Conservation (phyloP, 2,888 invertebrate species). For the Aquatica leii region DNA sequence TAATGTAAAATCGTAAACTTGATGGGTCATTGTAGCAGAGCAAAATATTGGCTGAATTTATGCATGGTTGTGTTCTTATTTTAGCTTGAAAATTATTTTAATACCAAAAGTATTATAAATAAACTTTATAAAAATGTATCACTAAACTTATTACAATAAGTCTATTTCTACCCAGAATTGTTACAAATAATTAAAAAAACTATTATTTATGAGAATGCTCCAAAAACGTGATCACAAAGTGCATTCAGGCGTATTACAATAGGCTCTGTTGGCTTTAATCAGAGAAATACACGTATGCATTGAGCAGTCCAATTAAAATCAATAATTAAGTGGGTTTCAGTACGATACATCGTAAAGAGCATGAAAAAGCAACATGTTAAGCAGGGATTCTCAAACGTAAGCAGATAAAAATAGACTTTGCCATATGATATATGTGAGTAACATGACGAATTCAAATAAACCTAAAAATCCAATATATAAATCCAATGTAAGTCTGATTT, state of each 20-base stretch:
- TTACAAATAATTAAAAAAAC: too few relatives aligned
- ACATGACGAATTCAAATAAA: constrained; percentile 43
- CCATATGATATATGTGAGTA: constrained; percentile 36
- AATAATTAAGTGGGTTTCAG: constrained; percentile 23
- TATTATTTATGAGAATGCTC: too few relatives aligned
- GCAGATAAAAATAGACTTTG: constrained; percentile 15
- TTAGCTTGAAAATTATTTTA: too few relatives aligned
- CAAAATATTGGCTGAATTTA: too few relatives aligned
- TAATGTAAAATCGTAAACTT: too few relatives aligned
- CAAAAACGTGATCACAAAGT: not conserved
- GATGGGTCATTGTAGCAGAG: too few relatives aligned
- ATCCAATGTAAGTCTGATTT: constrained; percentile 44
- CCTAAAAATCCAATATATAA: constrained; percentile 44
- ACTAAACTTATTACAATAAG: too few relatives aligned
- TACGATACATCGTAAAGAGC: constrained; percentile 16
- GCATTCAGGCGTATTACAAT: not conserved
- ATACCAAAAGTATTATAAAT: too few relatives aligned
- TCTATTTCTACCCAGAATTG: too few relatives aligned
- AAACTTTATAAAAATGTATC: too few relatives aligned
- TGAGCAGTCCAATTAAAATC: constrained; percentile 25
- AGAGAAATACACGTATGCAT: constrained; percentile 23
- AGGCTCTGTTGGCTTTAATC: constrained; percentile 10
- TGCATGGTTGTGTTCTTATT: too few relatives aligned
- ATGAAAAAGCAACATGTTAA: constrained; percentile 23
- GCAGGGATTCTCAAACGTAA: constrained; percentile 21